Conservation (phyloP, 2,888 invertebrate species). For the Cantharis flavilabris region DNA sequence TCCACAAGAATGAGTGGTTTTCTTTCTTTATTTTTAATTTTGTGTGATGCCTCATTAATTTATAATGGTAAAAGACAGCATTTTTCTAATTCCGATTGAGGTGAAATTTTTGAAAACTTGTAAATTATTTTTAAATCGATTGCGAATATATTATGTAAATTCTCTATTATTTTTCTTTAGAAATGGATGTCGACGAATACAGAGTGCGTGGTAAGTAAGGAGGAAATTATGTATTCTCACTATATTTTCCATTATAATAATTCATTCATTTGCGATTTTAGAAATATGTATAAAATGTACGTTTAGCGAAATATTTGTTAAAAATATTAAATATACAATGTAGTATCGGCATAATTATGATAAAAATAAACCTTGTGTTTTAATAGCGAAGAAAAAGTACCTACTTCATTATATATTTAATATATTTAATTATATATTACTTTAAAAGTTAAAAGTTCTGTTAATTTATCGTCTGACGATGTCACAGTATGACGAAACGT, state of each 20-base stretch:
- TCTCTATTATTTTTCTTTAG: constrained; percentile 20
- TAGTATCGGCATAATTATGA: no score
- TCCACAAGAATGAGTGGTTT: background rate
- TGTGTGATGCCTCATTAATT: background rate
- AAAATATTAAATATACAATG: no score
- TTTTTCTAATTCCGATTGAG: background rate
- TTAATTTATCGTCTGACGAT: no score
- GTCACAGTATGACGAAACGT: no score
- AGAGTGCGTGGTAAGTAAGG: constrained; percentile 58
- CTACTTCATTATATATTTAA: no score
- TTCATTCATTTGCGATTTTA: no score
- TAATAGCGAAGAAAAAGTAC: no score
- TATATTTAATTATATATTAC: no score
- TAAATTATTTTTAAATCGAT: background rate
- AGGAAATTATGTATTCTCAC: background rate
- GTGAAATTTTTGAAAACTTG: background rate
- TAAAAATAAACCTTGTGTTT: no score
- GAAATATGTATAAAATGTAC: no score
- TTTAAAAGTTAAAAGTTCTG: no score
- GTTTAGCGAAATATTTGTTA: no score
- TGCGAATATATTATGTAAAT: background rate
- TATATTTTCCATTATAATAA: background rate
- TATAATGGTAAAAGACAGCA: background rate
- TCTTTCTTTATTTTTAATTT: background rate
- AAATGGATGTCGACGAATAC: constrained; percentile 61